Conservation (phyloP, 2,888 invertebrate species). For the Cynaeus angustus region DNA sequence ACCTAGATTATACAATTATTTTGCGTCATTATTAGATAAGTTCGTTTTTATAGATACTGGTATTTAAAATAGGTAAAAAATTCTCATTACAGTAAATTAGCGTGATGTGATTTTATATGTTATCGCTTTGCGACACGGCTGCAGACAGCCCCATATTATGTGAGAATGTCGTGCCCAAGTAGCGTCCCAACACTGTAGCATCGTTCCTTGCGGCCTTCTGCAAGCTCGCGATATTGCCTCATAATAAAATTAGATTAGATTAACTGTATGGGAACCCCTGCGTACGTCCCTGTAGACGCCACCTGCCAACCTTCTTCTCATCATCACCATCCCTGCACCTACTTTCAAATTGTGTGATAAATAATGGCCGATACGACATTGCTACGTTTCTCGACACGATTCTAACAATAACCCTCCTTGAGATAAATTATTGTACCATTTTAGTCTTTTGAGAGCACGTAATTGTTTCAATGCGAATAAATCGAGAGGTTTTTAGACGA, state of each 20-base stretch:
- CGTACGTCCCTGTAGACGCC: conserved; percentile 29
- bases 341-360: conserved; percentile 43
- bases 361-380: conserved; percentile 40
- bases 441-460: conserved; percentile 28
- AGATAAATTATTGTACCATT: conserved; percentile 38
- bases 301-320: conserved; percentile 42
- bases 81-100: conserved; percentile 35
- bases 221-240: conserved; percentile 52
- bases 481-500: conserved; percentile 13
- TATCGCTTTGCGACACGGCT: conserved; percentile 37
- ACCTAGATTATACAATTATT: too few species aligned
- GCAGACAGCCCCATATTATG: conserved; percentile 36
- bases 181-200: conserved; percentile 26
- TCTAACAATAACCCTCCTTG: conserved; percentile 17
- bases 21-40: too few species aligned
- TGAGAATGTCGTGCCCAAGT: conserved; percentile 40
- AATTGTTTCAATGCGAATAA: conserved; percentile 26
- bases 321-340: conserved; percentile 30
- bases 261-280: conserved; percentile 43
- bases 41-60: too few species aligned
- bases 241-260: conserved; percentile 59
- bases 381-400: conserved; percentile 22
- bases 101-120: conserved; percentile 42
- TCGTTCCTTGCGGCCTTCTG: conserved; percentile 34
- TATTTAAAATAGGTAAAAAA: too few species aligned